phyloP scores from a whole-genome alignment of 2,888 invertebrate species.

The Phanerotoma sp. region DNA sequence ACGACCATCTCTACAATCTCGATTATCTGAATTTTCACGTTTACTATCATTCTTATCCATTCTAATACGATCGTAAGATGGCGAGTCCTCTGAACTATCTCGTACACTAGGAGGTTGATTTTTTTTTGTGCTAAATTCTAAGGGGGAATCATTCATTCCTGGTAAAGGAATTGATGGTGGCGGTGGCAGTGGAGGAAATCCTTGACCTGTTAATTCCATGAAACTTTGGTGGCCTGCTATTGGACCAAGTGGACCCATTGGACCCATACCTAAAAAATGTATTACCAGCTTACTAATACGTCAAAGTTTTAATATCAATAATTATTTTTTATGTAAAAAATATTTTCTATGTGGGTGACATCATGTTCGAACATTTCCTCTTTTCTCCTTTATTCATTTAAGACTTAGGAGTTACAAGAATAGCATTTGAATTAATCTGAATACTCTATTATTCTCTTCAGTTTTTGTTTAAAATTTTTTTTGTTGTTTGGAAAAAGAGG shows the following conservation, averaged over 20 bases:
- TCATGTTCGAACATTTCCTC: no score
- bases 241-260: conserved; percentile 51
- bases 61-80: conserved; percentile 45
- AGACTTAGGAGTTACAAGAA: no score
- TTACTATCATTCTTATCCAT: conserved; percentile 51
- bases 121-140: conserved; percentile 66
- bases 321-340: background rate
- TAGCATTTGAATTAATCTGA: no score
- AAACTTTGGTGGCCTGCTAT: conserved; percentile 53
- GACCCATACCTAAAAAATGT: conserved; percentile 54
- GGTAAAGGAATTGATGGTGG: conserved; percentile 49
- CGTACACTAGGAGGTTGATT: conserved; percentile 63
- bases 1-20: conserved; percentile 52
- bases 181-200: conserved; percentile 53
- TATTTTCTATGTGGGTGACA: no score
- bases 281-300: no score
- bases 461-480: no score
- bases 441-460: no score
- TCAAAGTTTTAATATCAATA: background rate
- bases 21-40: conserved; percentile 56
- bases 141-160: conserved; percentile 64
- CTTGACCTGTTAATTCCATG: conserved; percentile 54
- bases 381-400: no score
- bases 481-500: no score
- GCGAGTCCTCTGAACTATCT: conserved; percentile 45